Conservation (phyloP, 2,797 vertebrate species). For the Brachyalestes nurse region DNA sequence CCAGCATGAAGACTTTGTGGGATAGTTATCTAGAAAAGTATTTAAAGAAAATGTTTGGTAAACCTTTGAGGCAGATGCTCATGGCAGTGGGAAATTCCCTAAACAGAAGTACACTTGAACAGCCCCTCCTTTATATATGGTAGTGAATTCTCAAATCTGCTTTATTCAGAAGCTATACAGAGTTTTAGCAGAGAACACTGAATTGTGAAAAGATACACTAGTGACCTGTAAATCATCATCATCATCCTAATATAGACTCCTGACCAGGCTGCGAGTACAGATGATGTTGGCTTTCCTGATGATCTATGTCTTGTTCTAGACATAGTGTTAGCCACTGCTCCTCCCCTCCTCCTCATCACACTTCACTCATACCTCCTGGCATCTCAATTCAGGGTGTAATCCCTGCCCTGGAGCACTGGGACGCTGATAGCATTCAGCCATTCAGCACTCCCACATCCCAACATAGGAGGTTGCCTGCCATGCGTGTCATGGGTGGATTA, state of each 20-base stretch:
- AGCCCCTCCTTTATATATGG: too few relatives aligned
- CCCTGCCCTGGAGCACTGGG: conserved; percentile 75
- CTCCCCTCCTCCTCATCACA: conserved; percentile 54
- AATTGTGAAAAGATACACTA: conserved; percentile 13
- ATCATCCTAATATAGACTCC: conserved; percentile 38
- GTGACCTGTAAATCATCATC: not conserved
- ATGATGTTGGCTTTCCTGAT: conserved; percentile 67
- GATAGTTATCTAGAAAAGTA: too few relatives aligned
- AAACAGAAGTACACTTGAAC: too few relatives aligned
- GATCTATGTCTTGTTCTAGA: conserved; percentile 68
- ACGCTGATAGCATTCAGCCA: conserved; percentile 81
- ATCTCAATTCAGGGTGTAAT: conserved; percentile 77
- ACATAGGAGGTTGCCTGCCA: conserved; percentile 68
- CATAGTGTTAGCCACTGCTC: conserved; percentile 56
- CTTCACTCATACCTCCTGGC: conserved; percentile 62
- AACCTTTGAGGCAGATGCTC: too few relatives aligned
- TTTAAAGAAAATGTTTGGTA: too few relatives aligned
- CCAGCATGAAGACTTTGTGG: too few relatives aligned
- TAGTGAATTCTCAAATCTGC: too few relatives aligned
- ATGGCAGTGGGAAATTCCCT: too few relatives aligned
- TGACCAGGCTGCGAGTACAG: conserved; percentile 61
- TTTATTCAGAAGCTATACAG: too few relatives aligned
- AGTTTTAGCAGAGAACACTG: not conserved
- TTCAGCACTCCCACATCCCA: conserved; percentile 64
- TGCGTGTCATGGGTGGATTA: conserved; percentile 73